A percentile compares a stretch with the other conserved stretches of the same genome.
phyloP scores from a whole-genome alignment of 2,888 invertebrate species.

The Elgonia sp. region DNA sequence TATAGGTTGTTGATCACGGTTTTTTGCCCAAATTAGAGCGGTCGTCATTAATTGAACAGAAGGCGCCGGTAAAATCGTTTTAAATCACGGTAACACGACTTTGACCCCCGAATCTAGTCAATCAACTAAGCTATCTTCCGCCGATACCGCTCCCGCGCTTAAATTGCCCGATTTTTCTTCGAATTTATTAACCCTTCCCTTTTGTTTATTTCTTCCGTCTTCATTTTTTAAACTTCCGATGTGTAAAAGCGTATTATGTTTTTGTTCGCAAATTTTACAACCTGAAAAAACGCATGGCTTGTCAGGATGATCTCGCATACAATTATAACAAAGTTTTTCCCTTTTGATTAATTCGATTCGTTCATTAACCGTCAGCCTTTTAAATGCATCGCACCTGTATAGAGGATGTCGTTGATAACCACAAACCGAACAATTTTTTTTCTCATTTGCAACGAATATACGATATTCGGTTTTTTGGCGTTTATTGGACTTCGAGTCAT shows the following conservation, averaged over 20 bases:
- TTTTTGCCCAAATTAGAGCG: neutral
- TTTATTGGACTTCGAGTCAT: neutral
- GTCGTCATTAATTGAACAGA: neutral
- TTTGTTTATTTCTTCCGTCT: neutral
- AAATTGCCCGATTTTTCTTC: no score
- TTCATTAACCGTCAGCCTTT: neutral
- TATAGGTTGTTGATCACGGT: neutral
- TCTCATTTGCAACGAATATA: neutral
- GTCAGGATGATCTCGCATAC: conserved; percentile 42
- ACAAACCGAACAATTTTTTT: neutral
- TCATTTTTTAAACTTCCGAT: no score
- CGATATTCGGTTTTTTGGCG: neutral
- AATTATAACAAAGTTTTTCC: conserved; percentile 20
- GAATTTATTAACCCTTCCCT: no score
- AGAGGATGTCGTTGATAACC: neutral
- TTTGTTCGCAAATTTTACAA: neutral
- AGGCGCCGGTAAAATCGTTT: neutral
- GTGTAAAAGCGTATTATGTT: conserved; percentile 7
- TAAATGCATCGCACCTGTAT: conserved; percentile 4
- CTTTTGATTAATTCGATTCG: conserved; percentile 15
- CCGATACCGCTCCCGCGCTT: no score
- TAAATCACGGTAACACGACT: neutral
- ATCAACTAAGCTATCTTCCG: no score
- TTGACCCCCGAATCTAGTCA: no score
- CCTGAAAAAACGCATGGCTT: conserved; percentile 19